Base-by-base conservation (phyloP, 2,113 vertebrate species). In the Antechinus flavipes region DNA sequence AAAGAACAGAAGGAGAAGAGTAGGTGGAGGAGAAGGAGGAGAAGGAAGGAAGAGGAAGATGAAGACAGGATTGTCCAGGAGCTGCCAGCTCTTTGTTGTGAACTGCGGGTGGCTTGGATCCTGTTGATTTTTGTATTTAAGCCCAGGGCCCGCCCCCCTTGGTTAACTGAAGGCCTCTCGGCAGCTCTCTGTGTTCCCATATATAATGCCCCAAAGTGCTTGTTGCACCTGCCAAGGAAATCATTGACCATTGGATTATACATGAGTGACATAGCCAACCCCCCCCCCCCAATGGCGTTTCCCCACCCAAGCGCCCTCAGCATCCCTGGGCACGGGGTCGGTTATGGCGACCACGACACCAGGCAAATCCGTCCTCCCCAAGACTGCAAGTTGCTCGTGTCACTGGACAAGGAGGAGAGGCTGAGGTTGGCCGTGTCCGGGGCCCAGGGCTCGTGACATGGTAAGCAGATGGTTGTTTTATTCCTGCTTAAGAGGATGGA, bases 271-370 rank as follows among this genome's bases (percentile, higher is more conserved):
- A 5, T 49, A 49, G 47, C 47, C 47, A 49, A 2, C 90, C 35
- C 27, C 27, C 58, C 3, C 9, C 58, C 27, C 35, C 12, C 61
- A n/a, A 84, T 23, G n/a, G 22, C 22, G 8, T n/a, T 19, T 42
- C n/a, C 68, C n/a, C 16, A 52, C 35, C n/a, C 14, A 42, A 42
- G n/a, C 19, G 2, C 19, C n/a, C 19, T 22, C n/a, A 8, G 19
- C 1, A 76, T 25, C 53, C 11, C 0, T 0, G 55, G 90, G 90
- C 56, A 53, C 2, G 0, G 0, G 1, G 76, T 2, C 14, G 14
- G 49, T 12, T 9, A n/a, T 23, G 19, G 14, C 0, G 2, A 4
- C 16, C 8, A 84, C 42, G 6, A 30, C 0, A 26, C 52, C 27
- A 26, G 49, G 0, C n/a, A 1, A 55, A 24, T 54, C 24, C 90